These are phyloP conservation scores for Frieseomelitta varia DNA, from an alignment of 1,140 invertebrate species.

Conservation along the genomic window DNA sequence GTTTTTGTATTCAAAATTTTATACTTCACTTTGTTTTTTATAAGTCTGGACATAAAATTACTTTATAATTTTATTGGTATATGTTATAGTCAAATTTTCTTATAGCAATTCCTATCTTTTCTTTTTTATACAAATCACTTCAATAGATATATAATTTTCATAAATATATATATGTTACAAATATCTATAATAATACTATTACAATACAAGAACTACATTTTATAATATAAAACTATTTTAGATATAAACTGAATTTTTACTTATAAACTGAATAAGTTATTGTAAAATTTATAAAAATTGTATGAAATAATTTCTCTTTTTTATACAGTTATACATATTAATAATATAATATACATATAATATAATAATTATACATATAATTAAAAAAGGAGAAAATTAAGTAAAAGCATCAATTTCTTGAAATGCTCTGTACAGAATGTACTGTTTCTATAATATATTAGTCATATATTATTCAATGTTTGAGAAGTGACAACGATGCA, in stretches of 20 bases:
- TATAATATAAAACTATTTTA: not conserved
- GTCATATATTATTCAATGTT: too few species aligned
- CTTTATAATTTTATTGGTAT: not conserved
- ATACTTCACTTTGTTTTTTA: not conserved
- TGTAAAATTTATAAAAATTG: conserved; percentile 19
- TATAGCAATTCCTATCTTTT: not conserved
- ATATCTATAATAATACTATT: not conserved
- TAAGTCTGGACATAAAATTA: not conserved
- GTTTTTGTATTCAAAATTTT: not conserved
- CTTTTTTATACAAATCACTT: conserved; percentile 4
- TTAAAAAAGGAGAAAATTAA: not conserved
- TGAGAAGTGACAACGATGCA: too few species aligned
- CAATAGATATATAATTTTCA: not conserved
- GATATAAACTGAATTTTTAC: conserved; percentile 6
- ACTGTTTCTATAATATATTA: not conserved
- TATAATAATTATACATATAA: too few species aligned
- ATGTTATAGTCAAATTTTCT: not conserved
- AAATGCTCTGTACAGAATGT: conserved; percentile 1
- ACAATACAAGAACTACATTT: not conserved
- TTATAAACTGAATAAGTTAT: conserved; percentile 22
- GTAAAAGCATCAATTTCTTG: conserved; percentile 4
- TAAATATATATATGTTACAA: conserved; percentile 17
- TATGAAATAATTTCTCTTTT: conserved; percentile 9
- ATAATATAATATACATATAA: too few species aligned
- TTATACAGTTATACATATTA: conserved; percentile 14